Conservation (phyloP, 2,113 vertebrate species). For the Megaleporinus macrocephalus region DNA sequence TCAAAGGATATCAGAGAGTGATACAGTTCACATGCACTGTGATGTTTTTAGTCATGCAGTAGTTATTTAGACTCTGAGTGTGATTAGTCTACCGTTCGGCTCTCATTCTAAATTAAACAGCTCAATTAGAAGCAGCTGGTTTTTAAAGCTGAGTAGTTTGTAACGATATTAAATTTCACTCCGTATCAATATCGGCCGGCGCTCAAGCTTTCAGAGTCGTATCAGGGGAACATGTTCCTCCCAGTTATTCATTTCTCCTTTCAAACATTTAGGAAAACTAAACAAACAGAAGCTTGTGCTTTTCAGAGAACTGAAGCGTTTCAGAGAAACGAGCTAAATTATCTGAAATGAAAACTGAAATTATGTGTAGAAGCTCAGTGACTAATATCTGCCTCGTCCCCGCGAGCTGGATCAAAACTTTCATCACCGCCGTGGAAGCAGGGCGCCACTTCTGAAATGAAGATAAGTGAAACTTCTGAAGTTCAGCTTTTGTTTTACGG, state of each 20-base stretch:
- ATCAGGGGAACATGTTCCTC: too few species aligned
- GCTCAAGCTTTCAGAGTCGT: too few species aligned
- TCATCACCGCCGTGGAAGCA: not conserved
- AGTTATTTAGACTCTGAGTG: too few species aligned
- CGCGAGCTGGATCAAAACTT: not conserved
- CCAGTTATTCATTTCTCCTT: not conserved
- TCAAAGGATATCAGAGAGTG: too few species aligned
- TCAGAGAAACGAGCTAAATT: conserved; percentile 24
- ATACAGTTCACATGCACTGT: too few species aligned
- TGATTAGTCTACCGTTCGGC: too few species aligned
- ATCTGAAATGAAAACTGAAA: conserved; percentile 40
- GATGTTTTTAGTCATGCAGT: too few species aligned
- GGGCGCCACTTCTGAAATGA: not conserved
- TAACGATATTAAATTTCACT: too few species aligned
- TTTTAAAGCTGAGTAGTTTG: too few species aligned
- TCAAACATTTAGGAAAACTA: not conserved
- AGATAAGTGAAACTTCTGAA: not conserved
- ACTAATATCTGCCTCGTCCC: conserved; percentile 13
- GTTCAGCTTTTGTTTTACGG: not conserved
- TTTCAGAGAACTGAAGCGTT: conserved; percentile 1
- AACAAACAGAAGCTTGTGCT: not conserved
- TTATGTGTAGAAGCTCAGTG: not conserved
- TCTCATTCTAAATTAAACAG: too few species aligned
- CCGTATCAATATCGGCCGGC: too few species aligned
- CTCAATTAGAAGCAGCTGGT: too few species aligned